Percentiles rank a stretch among this genome's conserved stretches.
Conservation (phyloP, 1,140 invertebrate species). For the Zaprionus africanus region DNA sequence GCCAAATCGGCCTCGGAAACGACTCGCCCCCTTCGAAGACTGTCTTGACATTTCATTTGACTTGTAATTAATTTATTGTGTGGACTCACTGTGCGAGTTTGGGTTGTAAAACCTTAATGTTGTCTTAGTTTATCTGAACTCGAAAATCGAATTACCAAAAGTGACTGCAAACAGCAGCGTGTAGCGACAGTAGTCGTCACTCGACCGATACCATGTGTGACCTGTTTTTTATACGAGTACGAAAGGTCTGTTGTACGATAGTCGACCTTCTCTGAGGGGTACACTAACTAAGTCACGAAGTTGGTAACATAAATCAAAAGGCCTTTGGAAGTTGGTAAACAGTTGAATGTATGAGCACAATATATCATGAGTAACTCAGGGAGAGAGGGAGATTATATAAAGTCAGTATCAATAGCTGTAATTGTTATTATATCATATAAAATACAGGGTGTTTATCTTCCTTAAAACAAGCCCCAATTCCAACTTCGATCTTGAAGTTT, state of each 20-base stretch:
- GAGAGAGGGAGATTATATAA: too few relatives aligned
- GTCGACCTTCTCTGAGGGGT: not conserved
- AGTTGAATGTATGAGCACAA: too few relatives aligned
- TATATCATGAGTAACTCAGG: too few relatives aligned
- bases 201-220: constrained; percentile 13
- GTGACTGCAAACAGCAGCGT: constrained; percentile 58
- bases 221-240: not conserved
- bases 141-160: constrained; percentile 80
- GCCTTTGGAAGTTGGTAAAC: too few relatives aligned
- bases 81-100: not conserved
- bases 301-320: too few relatives aligned
- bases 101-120: constrained; percentile 82
- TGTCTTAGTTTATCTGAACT: constrained; percentile 71
- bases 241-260: too few relatives aligned
- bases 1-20: constrained; percentile 34
- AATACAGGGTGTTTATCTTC: too few relatives aligned
- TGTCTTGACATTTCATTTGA: constrained; percentile 61
- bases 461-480: too few relatives aligned
- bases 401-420: too few relatives aligned
- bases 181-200: constrained; percentile 3
- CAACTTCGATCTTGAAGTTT: not conserved
- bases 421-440: too few relatives aligned
- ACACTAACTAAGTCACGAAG: not conserved
- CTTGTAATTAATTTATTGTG: constrained; percentile 79
- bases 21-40: constrained; percentile 15